Evolutionary conservation across 2,888 invertebrate genomes (phyloP), one percentile per base, ranked within the genome.

Genomic region (Drosophila meridionalis): DNA sequence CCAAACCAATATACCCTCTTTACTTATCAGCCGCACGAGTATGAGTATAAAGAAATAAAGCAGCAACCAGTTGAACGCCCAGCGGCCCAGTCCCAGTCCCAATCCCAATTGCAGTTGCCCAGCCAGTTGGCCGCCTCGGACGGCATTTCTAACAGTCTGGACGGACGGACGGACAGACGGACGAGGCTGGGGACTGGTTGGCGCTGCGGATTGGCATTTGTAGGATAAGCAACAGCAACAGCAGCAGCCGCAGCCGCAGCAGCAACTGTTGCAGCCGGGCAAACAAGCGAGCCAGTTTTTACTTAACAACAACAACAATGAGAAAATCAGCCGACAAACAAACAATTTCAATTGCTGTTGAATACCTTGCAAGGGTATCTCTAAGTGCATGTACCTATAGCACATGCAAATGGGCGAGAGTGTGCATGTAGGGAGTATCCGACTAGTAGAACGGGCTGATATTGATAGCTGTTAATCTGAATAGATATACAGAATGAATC

Each of bases 171-270:
- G 34, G 59, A 40, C 65, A 30, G 67, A 59, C 71, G 30, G 65
- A 47, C 50, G 38, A 40, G 8, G 55, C 34, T 28, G 58, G 47
- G 61, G 82, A 73, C 89, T 88, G 84, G 84, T 63, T 77, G 85
- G 72, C 62, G 76, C 76, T 72, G 85, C 71, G 78, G 71, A 82
- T 87, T 84, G 85, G 85, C 85, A 90, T 85, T 85, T 90, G 85
- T 74, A 80, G 88, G 88, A 85, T 87, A 77, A 87, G 72, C 87
- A 71, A 20, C 59, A 20, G 57, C 58, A 34, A 50, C 58, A 84
- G 71, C 87, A 66, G 36, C 58, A n/a, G 48, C 57, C 26, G 48
- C 57, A 56, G 30, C 58, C 3, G 32, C 58, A 6, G 32, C 56
- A 50, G 34, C 40, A 40, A 40, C 40, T 14, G 40, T 36, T 36